These are phyloP conservation scores for Chlorospingus semifuscus DNA, from an alignment of 2,797 vertebrate species.

Conservation along the genomic window DNA sequence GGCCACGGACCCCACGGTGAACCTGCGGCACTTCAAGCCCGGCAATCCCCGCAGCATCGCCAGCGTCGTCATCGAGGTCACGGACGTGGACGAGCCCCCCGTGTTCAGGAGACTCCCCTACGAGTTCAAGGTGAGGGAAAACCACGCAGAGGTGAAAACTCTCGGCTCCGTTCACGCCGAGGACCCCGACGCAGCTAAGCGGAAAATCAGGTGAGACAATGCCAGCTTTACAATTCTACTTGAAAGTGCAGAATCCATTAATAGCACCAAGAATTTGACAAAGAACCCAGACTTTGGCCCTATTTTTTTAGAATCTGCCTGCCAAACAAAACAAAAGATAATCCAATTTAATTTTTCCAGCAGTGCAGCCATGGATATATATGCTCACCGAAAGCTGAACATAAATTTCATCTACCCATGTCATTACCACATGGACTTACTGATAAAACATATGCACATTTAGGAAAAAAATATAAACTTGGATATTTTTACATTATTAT, in stretches of 20 bases:
- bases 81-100: constrained; percentile 90
- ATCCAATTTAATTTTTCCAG: background rate
- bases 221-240: background rate
- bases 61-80: constrained; percentile 78
- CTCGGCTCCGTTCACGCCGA: constrained; percentile 80
- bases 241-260: background rate
- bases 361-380: background rate
- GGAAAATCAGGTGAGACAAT: constrained; percentile 77
- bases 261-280: background rate
- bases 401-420: background rate
- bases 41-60: constrained; percentile 67
- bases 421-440: background rate
- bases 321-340: background rate
- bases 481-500: background rate
- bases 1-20: constrained; percentile 78
- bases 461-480: background rate
- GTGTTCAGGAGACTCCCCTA: constrained; percentile 80
- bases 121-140: constrained; percentile 83
- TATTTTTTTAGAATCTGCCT: background rate
- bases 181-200: constrained; percentile 81
- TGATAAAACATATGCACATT: background rate
- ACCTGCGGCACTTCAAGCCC: constrained; percentile 66
- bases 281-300: background rate
- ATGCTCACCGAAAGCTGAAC: background rate
- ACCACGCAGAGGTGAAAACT: constrained; percentile 66